Evolutionary conservation across 35 echinoderm and acorn worm genomes (phyloP), one percentile per base, ranked within the genome.

Genomic region (Lytechinus variegatus): DNA sequence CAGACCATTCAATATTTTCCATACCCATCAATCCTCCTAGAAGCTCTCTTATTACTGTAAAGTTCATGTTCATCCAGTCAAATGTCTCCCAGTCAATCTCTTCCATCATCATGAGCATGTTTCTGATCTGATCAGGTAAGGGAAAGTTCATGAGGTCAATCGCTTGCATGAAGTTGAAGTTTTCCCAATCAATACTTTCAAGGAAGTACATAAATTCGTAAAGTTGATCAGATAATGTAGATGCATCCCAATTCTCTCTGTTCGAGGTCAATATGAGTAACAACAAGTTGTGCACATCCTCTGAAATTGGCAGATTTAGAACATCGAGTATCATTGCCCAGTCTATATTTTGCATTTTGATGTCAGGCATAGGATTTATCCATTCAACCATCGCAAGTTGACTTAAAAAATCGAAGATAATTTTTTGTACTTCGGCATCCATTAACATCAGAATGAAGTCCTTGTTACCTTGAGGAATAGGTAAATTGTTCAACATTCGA

Each of bases 41-140:
- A 6, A 90, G n/a, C 21, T 90, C 28, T 28, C 28, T 90, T 8
- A 90, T n/a, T 24, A n/a, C 2, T 19, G 66, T 79, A 28, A 93
- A 54, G 53, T 93, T n/a, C 14, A 93, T 93, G 53, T 57, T 93
- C 27, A 33, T 93, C 66, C 66, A 79, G 66, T 79, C 66, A 79
- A 79, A 79, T 8, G 19, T 79, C 88, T 90, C 29, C 88, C 88
- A 90, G 28, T 90, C 88, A 12, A 90, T 29, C 16, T 90, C 10
- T 21, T 14, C 2, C 52, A 44, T 90, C 88, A 90, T 52, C 88
- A 51, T 10, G 28, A 89, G 12, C 52, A 90, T n/a, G 28, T 44
- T 33, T 90, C 21, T 90, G n/a, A 90, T 24, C 52, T 44, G 52
- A 44, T 90, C 88, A 90, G 52, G 88, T 29, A 90, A 51, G 88